Conservation (phyloP, 2,888 invertebrate genomes). For the Trissolcus japonicus region DNA sequence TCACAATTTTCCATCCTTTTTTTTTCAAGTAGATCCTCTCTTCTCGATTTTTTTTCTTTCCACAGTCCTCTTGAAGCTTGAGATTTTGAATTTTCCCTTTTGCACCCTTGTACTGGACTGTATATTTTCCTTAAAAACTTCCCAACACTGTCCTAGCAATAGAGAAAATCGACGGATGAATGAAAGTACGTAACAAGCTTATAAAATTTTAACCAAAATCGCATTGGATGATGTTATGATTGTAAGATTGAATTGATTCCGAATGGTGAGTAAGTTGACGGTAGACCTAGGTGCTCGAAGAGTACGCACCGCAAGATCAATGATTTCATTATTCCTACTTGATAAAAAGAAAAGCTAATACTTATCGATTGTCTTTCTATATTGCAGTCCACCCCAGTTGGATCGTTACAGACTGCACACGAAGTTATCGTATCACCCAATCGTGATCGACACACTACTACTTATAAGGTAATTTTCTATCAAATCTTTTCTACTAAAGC, state of each 20-base stretch:
- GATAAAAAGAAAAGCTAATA: slow-evolving; percentile 9
- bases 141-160: too few species aligned
- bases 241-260: slow-evolving; percentile 64
- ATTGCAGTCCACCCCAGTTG: slow-evolving; percentile 93
- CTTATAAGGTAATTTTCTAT: slow-evolving; percentile 83
- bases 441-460: slow-evolving; percentile 88
- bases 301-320: slow-evolving; percentile 31
- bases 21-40: slow-evolving; percentile 3
- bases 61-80: too few species aligned
- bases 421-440: slow-evolving; percentile 94
- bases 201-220: slow-evolving; percentile 1
- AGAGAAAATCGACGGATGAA: background rate
- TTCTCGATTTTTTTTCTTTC: background rate
- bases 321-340: slow-evolving; percentile 9
- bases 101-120: too few species aligned
- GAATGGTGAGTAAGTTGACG: slow-evolving; percentile 29
- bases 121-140: too few species aligned
- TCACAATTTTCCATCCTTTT: background rate
- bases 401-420: slow-evolving; percentile 93
- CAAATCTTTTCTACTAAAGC: slow-evolving; percentile 24
- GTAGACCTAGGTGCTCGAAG: slow-evolving; percentile 21
- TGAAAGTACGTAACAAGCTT: slow-evolving; percentile 1
- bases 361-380: slow-evolving; percentile 48
- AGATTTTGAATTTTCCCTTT: too few species aligned
- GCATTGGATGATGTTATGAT: slow-evolving; percentile 19